Evolutionary conservation across 2,888 invertebrate genomes (phyloP).

Genomic region (Cistogaster globosa): DNA sequence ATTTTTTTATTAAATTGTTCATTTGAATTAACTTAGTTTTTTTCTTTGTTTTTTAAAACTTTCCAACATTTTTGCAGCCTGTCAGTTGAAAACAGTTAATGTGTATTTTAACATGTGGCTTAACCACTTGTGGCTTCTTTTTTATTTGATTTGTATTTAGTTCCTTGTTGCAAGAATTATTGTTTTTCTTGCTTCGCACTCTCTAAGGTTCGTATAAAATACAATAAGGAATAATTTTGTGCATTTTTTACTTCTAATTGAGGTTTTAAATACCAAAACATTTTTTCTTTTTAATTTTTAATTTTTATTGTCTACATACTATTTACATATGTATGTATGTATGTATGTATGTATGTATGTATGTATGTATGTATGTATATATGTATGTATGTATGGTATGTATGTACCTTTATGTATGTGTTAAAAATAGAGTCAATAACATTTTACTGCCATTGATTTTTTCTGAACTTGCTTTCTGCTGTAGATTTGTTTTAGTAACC

Average conservation of each 20-base stretch:
- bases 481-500: neutral
- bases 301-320: neutral
- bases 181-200: neutral
- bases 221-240: neutral
- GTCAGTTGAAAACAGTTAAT: neutral
- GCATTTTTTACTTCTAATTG: neutral
- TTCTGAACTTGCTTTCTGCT: neutral
- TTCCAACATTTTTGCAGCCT: neutral
- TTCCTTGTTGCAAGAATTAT: neutral
- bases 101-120: neutral
- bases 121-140: neutral
- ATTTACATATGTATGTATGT: neutral
- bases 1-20: neutral
- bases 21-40: neutral
- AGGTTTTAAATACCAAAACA: neutral
- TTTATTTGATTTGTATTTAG: neutral
- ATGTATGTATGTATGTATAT: neutral
- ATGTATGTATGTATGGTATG: neutral
- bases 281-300: neutral
- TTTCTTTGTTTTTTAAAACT: no score
- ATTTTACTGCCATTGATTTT: neutral
- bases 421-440: neutral
- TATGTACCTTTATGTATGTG: no score
- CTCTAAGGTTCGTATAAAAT: neutral
- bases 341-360: neutral